A percentile compares a stretch with the other conserved stretches of the same genome.
Evolutionary conservation across 1,140 invertebrate species (phyloP).

Genomic region (Thalassaphorura encarpata): DNA sequence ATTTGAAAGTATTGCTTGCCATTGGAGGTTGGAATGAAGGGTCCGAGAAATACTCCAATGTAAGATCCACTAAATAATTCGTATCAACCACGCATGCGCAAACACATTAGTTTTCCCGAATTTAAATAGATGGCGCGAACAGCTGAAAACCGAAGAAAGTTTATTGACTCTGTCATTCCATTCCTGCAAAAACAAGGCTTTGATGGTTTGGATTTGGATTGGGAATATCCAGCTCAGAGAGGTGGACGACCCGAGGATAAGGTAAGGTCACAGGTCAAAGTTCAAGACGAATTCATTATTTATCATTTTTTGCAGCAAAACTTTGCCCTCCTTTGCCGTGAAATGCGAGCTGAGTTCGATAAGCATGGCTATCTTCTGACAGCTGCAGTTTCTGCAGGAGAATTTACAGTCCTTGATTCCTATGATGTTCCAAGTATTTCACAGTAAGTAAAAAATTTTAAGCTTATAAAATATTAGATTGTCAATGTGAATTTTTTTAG

Average conservation of each 20-base stretch:
- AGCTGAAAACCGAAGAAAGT: constrained; percentile 43
- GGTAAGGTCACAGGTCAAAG: constrained; percentile 3
- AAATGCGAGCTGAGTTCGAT: constrained; percentile 43
- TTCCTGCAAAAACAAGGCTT: constrained; percentile 56
- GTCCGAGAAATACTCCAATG: constrained; percentile 39
- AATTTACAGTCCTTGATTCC: constrained; percentile 22
- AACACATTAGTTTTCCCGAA: too few relatives aligned
- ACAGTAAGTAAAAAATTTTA: constrained; percentile 8
- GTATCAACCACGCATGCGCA: too few relatives aligned
- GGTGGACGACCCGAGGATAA: constrained; percentile 43
- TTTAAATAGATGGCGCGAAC: constrained; percentile 43
- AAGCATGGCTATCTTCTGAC: constrained; percentile 39
- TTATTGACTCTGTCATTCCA: constrained; percentile 48
- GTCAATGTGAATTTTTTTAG: constrained; percentile 4
- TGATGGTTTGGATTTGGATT: constrained; percentile 62
- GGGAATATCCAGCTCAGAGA: constrained; percentile 58
- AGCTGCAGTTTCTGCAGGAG: constrained; percentile 38
- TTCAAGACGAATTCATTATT: neutral
- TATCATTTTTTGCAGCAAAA: constrained; percentile 16
- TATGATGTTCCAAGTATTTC: constrained; percentile 29
- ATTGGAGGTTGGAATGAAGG: constrained; percentile 43
- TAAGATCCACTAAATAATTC: constrained; percentile 10
- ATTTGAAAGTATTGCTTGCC: constrained; percentile 40
- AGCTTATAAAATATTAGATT: neutral
- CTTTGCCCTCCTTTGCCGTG: constrained; percentile 42